Base-by-base conservation (phyloP, 2,888 invertebrate species). In the Hirtodrosophila duncani region DNA sequence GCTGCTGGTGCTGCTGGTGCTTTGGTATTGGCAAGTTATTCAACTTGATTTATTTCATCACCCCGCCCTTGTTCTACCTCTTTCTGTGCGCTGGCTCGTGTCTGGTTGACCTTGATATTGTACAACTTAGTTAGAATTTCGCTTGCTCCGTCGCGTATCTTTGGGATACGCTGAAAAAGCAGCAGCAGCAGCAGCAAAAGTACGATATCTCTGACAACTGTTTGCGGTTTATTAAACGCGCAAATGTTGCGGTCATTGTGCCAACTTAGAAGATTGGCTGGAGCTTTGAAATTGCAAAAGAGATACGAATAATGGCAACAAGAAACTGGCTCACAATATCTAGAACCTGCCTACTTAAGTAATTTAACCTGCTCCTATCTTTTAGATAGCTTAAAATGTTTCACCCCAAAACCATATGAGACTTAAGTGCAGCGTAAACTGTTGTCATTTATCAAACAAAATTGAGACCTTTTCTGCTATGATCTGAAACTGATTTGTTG, bases 51-150 rank as follows among this genome's bases (percentile, higher is more conserved):
- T 20, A 16, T 31, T 29, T 5, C 9, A 11, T 51, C 36, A 3
- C 51, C 46, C 13, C 9, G 51, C 23, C 37, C 43, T 34, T 43
- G 37, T 46, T 59, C 30, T 37, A n/a, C 31, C 8, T 13, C 24
- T 16, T 6, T 26, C 7, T 41, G 29, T 16, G 18, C 21, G n/a
- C 41, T 27, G 8, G 39, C 14, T 43, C 6, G 11, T 29, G 20
- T 49, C 46, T 50, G 44, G 50, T 62, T 63, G 64, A 75, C 65
- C 71, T 71, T 68, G 58, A 51, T 42, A 57, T 60, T 53, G 26
- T 39, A 60, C 41, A 52, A 67, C 49, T 63, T 63, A 59, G 45
- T 59, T 59, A 55, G 42, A 63, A 51, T 51, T 45, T 55, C 26
- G 44, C 39, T 29, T 41, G 14, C 9, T 9, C 8, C 14, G 23